Evolutionary conservation across 2,797 vertebrate species (phyloP), one percentile per base, ranked within the genome.

Genomic region (Mareca penelope): DNA sequence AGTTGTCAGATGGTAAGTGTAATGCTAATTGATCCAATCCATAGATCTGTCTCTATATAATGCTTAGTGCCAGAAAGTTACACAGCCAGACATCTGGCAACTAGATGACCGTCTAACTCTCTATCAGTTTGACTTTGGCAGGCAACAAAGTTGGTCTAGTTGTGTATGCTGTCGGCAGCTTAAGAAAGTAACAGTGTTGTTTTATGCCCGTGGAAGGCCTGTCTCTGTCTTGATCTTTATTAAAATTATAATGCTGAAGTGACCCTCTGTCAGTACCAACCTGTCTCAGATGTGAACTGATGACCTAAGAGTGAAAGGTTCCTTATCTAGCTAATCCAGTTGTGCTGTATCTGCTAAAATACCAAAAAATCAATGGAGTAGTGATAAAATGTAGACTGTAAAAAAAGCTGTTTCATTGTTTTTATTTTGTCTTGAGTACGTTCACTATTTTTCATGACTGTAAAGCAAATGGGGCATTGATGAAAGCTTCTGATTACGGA

Each of bases 1-100:
- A 97, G 97, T 98, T 98, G 98, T 98, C 98, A 98, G 98, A 98
- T 98, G 97, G 97, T 97, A 97, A 97, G 97, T 97, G 96, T 97
- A 96, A 97, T 94, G 97, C 97, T 98, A 98, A 98, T 97, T 98
- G 98, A 97, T 97, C 95, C 97, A 96, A 92, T 97, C 97, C 97
- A 96, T 97, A 98, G 98, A 98, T 97, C 96, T 98, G 97, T 95
- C 96, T 98, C 94, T 88, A 80, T 88, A 89, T 95, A 95, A 95
- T 91, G 93, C 82, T 94, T 88, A 94, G 93, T 98, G 98, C 97
- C 98, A 98, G 94, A 94, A 95, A 97, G 94, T 96, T 97, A 96
- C 97, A 96, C 93, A 97, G 97, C 97, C 98, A 98, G 98, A 98
- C 97, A 98, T 98, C 97, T 98, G 98, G 97, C 97, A 96, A 97